Conservation (phyloP, 2,797 vertebrate species). For the Tragopan temminckii region DNA sequence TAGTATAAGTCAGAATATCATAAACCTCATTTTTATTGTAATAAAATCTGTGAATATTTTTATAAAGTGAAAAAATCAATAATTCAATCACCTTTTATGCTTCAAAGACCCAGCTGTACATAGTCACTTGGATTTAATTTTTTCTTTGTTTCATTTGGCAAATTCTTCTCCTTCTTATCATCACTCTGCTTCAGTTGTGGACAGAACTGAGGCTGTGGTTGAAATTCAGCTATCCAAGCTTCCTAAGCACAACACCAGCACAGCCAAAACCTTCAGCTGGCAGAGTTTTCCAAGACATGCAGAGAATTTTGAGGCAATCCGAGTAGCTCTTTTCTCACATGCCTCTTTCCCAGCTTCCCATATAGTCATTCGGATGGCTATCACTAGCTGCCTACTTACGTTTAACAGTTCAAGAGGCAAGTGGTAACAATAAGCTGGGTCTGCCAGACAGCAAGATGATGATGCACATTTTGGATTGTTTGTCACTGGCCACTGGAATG, state of each 20-base stretch:
- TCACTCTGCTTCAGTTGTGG: neutral
- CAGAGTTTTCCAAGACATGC: neutral
- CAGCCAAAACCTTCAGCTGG: slow-evolving; percentile 1
- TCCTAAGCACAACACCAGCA: neutral
- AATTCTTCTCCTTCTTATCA: neutral
- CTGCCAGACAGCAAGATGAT: neutral
- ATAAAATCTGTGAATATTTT: neutral
- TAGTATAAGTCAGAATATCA: neutral
- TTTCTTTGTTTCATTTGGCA: neutral
- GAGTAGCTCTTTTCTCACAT: neutral
- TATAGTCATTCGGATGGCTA: neutral
- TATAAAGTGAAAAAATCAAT: fast-evolving
- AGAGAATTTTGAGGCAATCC: neutral
- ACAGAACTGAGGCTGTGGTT: neutral
- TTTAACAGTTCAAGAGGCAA: neutral
- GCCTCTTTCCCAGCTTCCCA: neutral
- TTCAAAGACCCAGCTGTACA: neutral
- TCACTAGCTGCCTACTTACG: neutral
- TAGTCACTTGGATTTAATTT: neutral
- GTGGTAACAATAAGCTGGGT: neutral
- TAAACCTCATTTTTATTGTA: neutral
- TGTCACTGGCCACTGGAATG: slow-evolving; percentile 1
- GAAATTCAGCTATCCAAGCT: neutral
- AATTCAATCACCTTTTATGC: fast-evolving
- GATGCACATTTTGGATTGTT: neutral